phyloP scores from a whole-genome alignment of 2,888 invertebrate genomes.

The Hirtodrosophila duncani region DNA sequence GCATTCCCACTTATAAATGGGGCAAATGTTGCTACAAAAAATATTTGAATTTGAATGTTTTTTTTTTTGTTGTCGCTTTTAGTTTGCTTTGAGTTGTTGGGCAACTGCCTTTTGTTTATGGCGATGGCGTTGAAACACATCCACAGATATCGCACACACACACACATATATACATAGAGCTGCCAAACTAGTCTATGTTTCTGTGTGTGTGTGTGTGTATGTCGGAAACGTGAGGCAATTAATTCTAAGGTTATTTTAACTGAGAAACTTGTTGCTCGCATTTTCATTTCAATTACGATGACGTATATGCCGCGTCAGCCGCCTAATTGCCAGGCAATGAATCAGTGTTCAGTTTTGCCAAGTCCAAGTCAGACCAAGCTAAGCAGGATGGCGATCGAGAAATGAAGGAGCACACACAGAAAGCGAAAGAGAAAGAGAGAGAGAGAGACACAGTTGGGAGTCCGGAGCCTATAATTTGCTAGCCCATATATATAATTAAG shows the following conservation, averaged over 20 bases:
- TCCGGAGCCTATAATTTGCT: constrained; percentile 30
- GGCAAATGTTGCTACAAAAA: constrained; percentile 34
- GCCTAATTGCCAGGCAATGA: constrained; percentile 54
- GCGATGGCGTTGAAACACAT: constrained; percentile 22
- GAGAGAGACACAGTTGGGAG: constrained; percentile 4
- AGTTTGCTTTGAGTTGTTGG: constrained; percentile 67
- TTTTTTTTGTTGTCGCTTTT: constrained; percentile 26
- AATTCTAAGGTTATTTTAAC: constrained; percentile 67
- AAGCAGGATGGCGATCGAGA: too few species aligned
- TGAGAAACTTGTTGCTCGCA: constrained; percentile 65
- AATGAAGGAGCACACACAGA: too few species aligned
- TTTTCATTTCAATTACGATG: constrained; percentile 66
- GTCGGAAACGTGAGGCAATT: constrained; percentile 70
- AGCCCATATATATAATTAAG: constrained; percentile 35
- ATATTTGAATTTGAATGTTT: constrained; percentile 42
- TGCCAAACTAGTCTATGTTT: constrained; percentile 45
- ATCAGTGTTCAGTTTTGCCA: constrained; percentile 29
- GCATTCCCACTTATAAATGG: too few species aligned
- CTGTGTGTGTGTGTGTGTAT: constrained; percentile 27
- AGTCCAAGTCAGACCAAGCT: too few species aligned
- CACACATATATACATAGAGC: constrained; percentile 10
- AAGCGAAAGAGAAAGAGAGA: too few species aligned
- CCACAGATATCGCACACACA: constrained; percentile 23
- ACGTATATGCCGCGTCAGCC: constrained; percentile 54
- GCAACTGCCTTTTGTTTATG: constrained; percentile 64